Conservation (phyloP, 2,888 invertebrate species). For the Eutolmus rufibarbis region DNA sequence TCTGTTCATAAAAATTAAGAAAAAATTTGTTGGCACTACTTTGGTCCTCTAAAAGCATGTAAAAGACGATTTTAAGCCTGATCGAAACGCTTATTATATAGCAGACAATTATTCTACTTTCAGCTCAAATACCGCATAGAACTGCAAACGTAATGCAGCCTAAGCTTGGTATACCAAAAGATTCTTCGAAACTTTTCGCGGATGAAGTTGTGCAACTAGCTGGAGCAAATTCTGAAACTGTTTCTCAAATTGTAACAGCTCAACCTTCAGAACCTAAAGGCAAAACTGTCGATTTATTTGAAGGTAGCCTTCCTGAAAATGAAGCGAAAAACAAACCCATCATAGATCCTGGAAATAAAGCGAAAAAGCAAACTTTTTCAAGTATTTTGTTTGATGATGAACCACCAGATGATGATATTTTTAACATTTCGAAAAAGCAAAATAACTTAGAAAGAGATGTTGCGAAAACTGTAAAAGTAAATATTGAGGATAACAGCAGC, state of each 20-base stretch:
- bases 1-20: no score
- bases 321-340: neutral
- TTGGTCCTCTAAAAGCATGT: neutral
- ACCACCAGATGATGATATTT: conserved; percentile 49
- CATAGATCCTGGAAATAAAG: neutral
- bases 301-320: neutral
- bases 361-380: neutral
- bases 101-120: neutral
- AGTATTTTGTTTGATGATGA: conserved; percentile 43
- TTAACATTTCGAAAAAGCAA: neutral
- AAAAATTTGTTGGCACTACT: no score
- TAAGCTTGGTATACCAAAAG: neutral
- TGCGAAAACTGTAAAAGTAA: neutral
- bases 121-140: neutral
- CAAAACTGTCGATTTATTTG: neutral
- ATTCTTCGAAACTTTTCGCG: neutral
- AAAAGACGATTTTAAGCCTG: neutral
- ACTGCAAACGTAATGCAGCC: neutral
- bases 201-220: neutral
- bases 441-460: neutral
- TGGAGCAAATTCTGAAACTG: neutral
- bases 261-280: neutral
- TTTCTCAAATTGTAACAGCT: neutral
- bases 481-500: neutral
- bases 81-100: neutral